Base-by-base conservation (phyloP, 2,888 invertebrate species). In the Caenorhabditis sp. region DNA sequence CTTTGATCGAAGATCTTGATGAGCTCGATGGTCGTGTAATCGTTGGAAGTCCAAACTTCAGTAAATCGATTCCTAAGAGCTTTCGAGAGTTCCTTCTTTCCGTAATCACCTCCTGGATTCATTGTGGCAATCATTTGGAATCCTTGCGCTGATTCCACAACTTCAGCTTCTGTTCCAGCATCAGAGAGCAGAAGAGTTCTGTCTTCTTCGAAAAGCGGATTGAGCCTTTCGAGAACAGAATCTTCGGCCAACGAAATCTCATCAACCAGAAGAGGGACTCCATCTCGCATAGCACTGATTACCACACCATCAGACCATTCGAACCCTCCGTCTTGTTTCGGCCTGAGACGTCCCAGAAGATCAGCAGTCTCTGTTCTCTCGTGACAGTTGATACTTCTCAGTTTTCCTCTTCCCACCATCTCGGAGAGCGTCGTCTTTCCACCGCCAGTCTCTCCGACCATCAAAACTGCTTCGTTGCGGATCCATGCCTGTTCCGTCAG, bases 51-150 rank as follows among this genome's bases (percentile, higher is more conserved):
- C 98, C 98, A 99, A 91, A 99, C 96, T 93, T 99, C 99, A 0
- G 99, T 98, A 89, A 99, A 97, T 60, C 99, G 94, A 93, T 99
- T 99, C 64, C 99, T 94, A 62, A 99, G 93, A 0, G 99, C 98
- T 0, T 98, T 98, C 0, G 98, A 99, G 11, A 99, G 93, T 93
- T 99, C 99, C 92, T 99, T 99, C 92, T 99, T 99, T 2, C 99
- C 99, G 92, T 96, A 99, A 93, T 99, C 99, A 0, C 98, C 98
- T 13, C 98, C 98, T 8, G 99, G 99, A 93, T 99, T 99, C 99
- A 99, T 99, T 0, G 99, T 99, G 1, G 96, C 97, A 76, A 98
- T 94, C 90, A 99, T 96, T 88, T 96, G 95, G 92, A 99, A 99
- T 11, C 94, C 94, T 6, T 94, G 92, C 71, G 94, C 89, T 0